Base-by-base conservation (phyloP, 2,113 vertebrate species). In the Himantopus leucocephalus region DNA sequence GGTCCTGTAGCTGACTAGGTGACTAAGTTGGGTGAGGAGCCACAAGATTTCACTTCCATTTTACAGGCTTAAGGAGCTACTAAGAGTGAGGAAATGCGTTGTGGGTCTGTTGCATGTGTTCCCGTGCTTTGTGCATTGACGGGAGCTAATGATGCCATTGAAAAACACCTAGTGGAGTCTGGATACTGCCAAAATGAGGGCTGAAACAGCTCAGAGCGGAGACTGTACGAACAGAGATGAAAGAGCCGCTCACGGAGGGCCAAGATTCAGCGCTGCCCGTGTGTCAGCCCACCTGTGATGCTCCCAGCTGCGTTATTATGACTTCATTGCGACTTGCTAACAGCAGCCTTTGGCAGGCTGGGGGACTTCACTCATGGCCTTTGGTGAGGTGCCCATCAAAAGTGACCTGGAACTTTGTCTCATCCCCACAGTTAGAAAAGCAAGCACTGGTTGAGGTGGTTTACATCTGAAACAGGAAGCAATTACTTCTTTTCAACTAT, bases 171-270 rank as follows among this genome's bases (percentile, higher is more conserved):
- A 5, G 6, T 35, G 30, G 73, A 20, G 37, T n/a, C 22, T 83
- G 52, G 58, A 13, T 35, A 19, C 3, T 0, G 3, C 16, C 35
- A 67, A 79, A 79, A 83, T 2, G 10, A 35, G 63, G 67, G 16
- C 10, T 45, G 71, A 39, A 70, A n/a, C 6, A 24, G 15, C 39
- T 37, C 9, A 11, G 30, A 66, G 41, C 5, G 11, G 50, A 52
- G n/a, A 10, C 4, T 19, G 30, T 43, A 24, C 4, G 4, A 35
- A 67, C 9, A 45, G 37, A 58, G 23, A 15, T 2, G 17, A n/a
- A 27, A 59, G 39, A 41, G 30, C 29, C 0, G 1, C 50, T 60
- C 20, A 12, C 0, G 2, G 3, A 34, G 17, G 35, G 34, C 39
- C 26, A 32, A 23, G 53, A 19, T 55, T 21, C 52, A 71, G 60